Evolutionary conservation across 2,797 vertebrate genomes (phyloP), one percentile per base, ranked within the genome.

Genomic region (Leptodactylus fallax): DNA sequence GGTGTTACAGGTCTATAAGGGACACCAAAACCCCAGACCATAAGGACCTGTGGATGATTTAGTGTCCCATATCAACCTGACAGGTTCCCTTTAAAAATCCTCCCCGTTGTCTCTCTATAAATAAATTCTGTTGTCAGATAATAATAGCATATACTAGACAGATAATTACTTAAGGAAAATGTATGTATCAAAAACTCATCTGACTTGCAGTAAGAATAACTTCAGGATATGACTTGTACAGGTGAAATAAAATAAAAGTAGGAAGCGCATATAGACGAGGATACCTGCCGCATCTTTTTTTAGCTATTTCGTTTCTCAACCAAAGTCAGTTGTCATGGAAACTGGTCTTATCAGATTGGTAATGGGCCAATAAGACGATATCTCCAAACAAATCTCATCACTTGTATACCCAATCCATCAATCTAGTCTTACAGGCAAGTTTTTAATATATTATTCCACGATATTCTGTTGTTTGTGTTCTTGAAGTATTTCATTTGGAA

Each of bases 241-340:
- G 69, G 87, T 85, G n/a, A 60, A 88, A 53, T 55, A 36, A 83
- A 83, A 36, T n/a, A 23, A 71, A 78, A 78, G 72, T 21, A 25
- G 11, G 27, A 21, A 16, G 71, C 8, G 25, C 9, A 7, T 53
- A 85, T 4, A 88, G 55, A 69, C 71, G 60, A 85, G 56, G 67
- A 81, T 81, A 88, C 83, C 87, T 85, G 78, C 67, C 65, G 67
- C 83, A 65, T 72, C 76, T 87, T 85, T 84, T 84, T 88, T 79
- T 80, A 84, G 87, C 55, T 72, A 53, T 80, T 63, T 76, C 69
- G 80, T 74, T 7, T 61, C 53, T 80, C 78, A 55, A 17, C 77
- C 56, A 81, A 67, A 86, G 84, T 60, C 79, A 82, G 87, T 89
- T 82, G 87, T 71, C 87, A 86, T 86, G 71, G 87, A 82, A 89